Evolutionary conservation across 92 coral and sea anemone genomes (phyloP).

Genomic region (Porites evermanni): DNA sequence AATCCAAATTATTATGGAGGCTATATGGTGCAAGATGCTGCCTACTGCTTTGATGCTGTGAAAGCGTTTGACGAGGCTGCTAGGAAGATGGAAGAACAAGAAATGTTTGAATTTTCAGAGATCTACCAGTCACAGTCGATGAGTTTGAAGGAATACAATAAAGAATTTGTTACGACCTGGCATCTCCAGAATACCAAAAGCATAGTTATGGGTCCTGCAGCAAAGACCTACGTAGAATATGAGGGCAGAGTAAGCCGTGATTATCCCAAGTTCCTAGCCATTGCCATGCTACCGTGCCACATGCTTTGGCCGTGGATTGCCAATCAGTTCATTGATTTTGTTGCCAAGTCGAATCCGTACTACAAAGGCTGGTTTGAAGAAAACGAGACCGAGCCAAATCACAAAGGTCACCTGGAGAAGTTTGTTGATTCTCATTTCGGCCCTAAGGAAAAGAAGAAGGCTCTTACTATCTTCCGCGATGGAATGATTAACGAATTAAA

Average conservation of each 20-base stretch:
- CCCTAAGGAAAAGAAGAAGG: constrained; percentile 22
- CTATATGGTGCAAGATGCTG: constrained; percentile 75
- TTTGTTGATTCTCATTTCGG: constrained; percentile 52
- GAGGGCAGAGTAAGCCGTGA: constrained; percentile 36
- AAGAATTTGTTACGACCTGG: constrained; percentile 58
- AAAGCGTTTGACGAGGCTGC: constrained; percentile 27
- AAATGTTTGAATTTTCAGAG: constrained; percentile 27
- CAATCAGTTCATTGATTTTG: constrained; percentile 34
- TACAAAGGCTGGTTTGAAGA: constrained; percentile 55
- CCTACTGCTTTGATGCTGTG: constrained; percentile 62
- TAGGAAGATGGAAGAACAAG: neutral
- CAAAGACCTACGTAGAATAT: constrained; percentile 56
- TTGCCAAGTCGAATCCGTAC: constrained; percentile 41
- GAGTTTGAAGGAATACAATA: constrained; percentile 48
- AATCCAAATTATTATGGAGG: constrained; percentile 64
- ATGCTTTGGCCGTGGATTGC: constrained; percentile 72
- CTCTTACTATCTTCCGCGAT: constrained; percentile 49
- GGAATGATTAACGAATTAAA: constrained; percentile 70
- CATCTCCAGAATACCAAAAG: constrained; percentile 51
- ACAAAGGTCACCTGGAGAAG: constrained; percentile 43
- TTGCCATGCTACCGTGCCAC: constrained; percentile 61
- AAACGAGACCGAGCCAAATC: constrained; percentile 34
- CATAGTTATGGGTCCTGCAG: constrained; percentile 67
- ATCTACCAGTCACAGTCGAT: constrained; percentile 32
- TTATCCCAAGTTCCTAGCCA: constrained; percentile 46